These are phyloP conservation scores for Aurelia sp. DNA, from an alignment of 30 jellyfish, hydroid and myxozoan genomes.

Conservation along the genomic window DNA sequence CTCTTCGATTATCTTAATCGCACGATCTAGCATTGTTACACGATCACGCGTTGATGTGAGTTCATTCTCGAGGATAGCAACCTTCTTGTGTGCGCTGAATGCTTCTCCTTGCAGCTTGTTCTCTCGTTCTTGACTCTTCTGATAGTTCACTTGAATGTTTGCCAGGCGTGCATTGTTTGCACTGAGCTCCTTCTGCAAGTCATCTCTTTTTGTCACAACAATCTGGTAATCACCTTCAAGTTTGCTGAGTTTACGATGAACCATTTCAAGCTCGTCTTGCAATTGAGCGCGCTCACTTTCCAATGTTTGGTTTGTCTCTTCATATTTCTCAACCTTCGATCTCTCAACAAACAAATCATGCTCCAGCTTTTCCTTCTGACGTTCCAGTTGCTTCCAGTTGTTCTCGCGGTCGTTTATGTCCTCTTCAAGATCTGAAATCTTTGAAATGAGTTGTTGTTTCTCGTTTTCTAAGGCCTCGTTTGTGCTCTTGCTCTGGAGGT, in stretches of 20 bases:
- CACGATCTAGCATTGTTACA: slow-evolving; percentile 78
- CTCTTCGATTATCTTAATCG: slow-evolving; percentile 74
- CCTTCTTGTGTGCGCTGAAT: slow-evolving; percentile 88
- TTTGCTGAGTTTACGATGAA: slow-evolving; percentile 86
- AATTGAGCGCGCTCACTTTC: slow-evolving; percentile 77
- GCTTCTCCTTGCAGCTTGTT: slow-evolving; percentile 85
- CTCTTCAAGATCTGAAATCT: slow-evolving; percentile 69
- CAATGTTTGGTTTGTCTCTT: slow-evolving; percentile 73
- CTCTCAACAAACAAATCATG: slow-evolving; percentile 72
- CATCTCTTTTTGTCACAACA: slow-evolving; percentile 80
- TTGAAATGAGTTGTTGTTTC: slow-evolving; percentile 52
- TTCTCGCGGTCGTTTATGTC: slow-evolving; percentile 69
- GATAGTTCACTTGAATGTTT: slow-evolving; percentile 81
- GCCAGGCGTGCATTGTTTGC: slow-evolving; percentile 75
- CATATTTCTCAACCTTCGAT: slow-evolving; percentile 81
- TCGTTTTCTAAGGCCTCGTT: slow-evolving; percentile 78
- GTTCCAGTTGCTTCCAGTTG: slow-evolving; percentile 60
- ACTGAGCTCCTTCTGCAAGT: slow-evolving; percentile 87
- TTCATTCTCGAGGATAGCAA: slow-evolving; percentile 90
- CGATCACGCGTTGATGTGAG: slow-evolving; percentile 91
- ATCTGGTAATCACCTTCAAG: slow-evolving; percentile 90
- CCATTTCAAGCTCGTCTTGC: slow-evolving; percentile 82
- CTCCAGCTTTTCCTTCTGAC: slow-evolving; percentile 85
- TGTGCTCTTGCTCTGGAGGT: slow-evolving; percentile 70
- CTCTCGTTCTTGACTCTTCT: slow-evolving; percentile 92